Percentiles rank a stretch among this genome's conserved stretches.
Conservation (phyloP, 2,113 vertebrate species). For the Podiceps cristatus region DNA sequence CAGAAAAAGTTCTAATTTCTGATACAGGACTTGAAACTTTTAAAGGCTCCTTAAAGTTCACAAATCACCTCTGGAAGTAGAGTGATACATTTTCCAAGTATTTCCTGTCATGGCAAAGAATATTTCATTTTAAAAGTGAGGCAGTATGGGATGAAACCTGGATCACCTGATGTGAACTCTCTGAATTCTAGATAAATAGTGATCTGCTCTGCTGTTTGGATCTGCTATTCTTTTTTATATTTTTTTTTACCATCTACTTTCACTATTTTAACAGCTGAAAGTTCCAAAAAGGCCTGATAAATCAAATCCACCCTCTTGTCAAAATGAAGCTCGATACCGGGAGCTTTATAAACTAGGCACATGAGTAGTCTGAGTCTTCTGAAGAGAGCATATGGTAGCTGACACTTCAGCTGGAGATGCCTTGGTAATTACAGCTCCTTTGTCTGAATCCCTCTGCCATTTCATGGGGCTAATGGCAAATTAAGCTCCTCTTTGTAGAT, state of each 20-base stretch:
- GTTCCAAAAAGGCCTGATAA: background rate
- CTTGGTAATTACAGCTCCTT: constrained; percentile 15
- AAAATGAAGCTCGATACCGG: background rate
- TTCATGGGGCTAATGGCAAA: background rate
- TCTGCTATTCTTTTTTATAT: background rate
- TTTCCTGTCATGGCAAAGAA: background rate
- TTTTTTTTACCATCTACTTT: background rate
- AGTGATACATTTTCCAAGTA: background rate
- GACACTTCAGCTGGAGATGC: background rate
- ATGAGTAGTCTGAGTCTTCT: background rate
- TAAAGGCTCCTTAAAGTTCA: background rate
- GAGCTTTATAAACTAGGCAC: background rate
- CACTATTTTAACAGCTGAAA: background rate
- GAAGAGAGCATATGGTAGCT: background rate
- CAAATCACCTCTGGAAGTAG: background rate
- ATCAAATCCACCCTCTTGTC: background rate
- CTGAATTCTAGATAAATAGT: background rate
- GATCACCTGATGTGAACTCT: background rate
- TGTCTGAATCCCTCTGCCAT: background rate
- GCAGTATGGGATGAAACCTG: background rate
- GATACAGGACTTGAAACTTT: background rate
- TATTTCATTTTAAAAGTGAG: background rate
- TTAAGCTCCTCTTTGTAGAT: background rate
- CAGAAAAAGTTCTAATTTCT: background rate
- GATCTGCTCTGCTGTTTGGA: background rate